These are phyloP conservation scores for Mobula hypostoma DNA, from an alignment of 2,113 vertebrate species.

Conservation along the genomic window DNA sequence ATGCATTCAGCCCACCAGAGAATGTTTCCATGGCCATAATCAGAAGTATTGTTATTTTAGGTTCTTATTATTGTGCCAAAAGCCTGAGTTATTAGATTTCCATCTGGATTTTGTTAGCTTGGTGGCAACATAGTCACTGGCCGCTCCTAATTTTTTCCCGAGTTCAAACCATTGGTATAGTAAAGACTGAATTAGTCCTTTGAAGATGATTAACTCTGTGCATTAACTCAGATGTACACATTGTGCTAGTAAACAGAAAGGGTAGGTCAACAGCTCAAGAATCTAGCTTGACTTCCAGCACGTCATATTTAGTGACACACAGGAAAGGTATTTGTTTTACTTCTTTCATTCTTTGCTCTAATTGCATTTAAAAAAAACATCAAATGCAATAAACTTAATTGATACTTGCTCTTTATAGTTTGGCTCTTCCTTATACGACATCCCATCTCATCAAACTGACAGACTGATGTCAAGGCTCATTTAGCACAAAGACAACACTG, in stretches of 20 bases:
- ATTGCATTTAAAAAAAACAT: neutral
- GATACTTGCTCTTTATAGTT: conserved; percentile 9
- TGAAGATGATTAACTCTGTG: neutral
- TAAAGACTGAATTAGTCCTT: neutral
- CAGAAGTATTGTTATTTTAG: neutral
- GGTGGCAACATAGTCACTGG: neutral
- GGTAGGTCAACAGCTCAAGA: neutral
- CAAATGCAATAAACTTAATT: conserved; percentile 2
- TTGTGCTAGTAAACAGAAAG: neutral
- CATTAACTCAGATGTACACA: neutral
- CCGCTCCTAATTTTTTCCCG: too few relatives aligned
- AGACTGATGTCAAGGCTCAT: conserved; percentile 17
- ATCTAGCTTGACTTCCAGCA: neutral
- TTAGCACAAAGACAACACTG: neutral
- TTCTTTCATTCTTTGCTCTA: neutral
- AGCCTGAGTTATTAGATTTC: neutral
- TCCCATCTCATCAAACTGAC: neutral
- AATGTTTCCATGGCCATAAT: neutral
- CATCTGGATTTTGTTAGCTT: neutral
- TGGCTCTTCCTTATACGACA: neutral
- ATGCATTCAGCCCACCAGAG: neutral
- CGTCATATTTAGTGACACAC: neutral
- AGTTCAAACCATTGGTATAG: neutral
- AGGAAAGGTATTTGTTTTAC: neutral
- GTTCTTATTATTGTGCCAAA: neutral